Evolutionary conservation across 1,140 invertebrate species (phyloP), one percentile per base, ranked within the genome.

Genomic region (Thaumetopoea pityocampa): DNA sequence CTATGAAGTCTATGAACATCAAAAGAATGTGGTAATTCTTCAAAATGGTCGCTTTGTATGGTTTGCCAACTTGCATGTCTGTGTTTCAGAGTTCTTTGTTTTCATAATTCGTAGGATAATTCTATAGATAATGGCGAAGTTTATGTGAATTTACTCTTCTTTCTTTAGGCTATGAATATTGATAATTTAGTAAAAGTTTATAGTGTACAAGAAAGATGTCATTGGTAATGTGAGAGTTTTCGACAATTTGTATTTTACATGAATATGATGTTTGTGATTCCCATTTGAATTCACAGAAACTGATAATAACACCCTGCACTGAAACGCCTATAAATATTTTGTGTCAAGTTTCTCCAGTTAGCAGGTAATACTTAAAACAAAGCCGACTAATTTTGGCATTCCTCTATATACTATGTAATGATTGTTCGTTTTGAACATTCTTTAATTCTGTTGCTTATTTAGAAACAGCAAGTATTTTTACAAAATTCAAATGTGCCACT

Each of bases 1-100:
- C 62, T n/a, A n/a, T n/a, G n/a, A n/a, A n/a, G n/a, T 71, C 57
- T 69, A 56, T 50, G 61, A 73, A 69, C 69, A 71, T 68, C 84
- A 81, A 85, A 85, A 85, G 86, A 87, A 87, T 87, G 86, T 88
- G 86, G 86, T 87, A 87, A 83, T 85, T 85, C 86, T 87, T 86
- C 86, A 88, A 87, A 85, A 88, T 87, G 87, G 87, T 81, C 72
- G 80, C 86, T 87, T 85, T 86, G 78, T 82, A 79, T 86, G 84
- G 85, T 86, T 87, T 87, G 84, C 82, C 85, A 86, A 87, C 80
- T 86, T 87, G 78, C 77, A 78, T 85, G 73, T 79, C 78, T 82
- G 69, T 80, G 73, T 77, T 80, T 78, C 67, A 81, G 66, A 77
- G 78, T 86, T 79, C 85, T 85, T 86, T 86, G 85, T 85, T 87